Conservation (phyloP, 2,113 vertebrate species). For the Melanerpes formicivorus region DNA sequence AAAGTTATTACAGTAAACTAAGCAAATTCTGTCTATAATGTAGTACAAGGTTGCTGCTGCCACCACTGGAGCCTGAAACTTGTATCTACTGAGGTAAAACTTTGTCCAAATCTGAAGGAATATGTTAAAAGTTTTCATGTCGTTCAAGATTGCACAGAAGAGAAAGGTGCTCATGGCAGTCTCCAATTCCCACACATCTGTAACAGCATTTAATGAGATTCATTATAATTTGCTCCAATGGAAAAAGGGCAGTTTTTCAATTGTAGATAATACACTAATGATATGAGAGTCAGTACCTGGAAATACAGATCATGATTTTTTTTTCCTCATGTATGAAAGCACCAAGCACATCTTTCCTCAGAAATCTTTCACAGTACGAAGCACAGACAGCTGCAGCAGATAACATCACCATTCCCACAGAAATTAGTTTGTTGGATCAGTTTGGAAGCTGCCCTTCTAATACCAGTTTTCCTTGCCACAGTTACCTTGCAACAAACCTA, state of each 20-base stretch:
- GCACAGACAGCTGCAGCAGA: neutral
- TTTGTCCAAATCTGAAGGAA: neutral
- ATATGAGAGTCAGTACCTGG: neutral
- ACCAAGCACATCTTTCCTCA: neutral
- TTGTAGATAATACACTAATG: neutral
- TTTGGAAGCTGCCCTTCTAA: neutral
- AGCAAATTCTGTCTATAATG: neutral
- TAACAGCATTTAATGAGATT: neutral
- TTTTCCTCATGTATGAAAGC: neutral
- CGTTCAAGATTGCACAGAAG: neutral
- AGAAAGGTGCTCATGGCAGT: neutral
- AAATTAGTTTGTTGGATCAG: neutral
- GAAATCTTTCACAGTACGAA: neutral
- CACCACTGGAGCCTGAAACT: neutral
- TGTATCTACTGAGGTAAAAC: neutral
- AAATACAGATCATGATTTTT: neutral
- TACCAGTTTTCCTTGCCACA: neutral
- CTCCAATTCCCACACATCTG: neutral
- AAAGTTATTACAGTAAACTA: neutral
- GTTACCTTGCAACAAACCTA: neutral
- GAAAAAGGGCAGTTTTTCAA: neutral
- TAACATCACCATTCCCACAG: neutral
- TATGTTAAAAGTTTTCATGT: neutral
- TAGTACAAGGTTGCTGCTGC: neutral
- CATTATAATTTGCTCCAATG: neutral